Percentiles rank a stretch among this genome's conserved stretches.
Conservation (phyloP, 2,797 vertebrate genomes). For the Anomalospiza imberbis region DNA sequence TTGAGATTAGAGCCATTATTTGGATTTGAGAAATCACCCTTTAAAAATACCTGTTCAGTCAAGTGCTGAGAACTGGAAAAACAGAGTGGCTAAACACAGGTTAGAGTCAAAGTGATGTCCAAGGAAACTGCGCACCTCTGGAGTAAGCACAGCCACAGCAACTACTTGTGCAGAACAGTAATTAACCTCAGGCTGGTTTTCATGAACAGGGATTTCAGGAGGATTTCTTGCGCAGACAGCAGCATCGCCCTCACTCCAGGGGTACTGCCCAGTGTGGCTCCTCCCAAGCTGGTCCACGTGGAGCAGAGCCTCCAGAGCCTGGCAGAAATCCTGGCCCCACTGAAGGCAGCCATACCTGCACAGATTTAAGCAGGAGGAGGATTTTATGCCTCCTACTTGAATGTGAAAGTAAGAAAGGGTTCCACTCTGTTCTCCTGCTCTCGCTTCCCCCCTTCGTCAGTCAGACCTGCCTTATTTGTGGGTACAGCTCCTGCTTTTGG, state of each 20-base stretch:
- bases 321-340: neutral
- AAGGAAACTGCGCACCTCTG: neutral
- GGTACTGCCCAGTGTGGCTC: accelerated
- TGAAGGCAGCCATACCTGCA: neutral
- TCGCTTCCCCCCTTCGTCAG: accelerated
- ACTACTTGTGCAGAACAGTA: neutral
- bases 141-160: neutral
- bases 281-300: neutral
- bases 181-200: neutral
- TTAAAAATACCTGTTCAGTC: neutral
- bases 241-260: accelerated
- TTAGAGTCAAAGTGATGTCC: neutral
- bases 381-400: neutral
- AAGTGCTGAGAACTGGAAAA: neutral
- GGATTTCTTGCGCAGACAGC: neutral
- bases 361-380: neutral
- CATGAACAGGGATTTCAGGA: neutral
- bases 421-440: neutral
- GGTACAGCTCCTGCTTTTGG: neutral
- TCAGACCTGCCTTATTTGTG: neutral
- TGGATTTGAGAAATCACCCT: neutral
- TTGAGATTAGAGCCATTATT: neutral
- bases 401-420: neutral
- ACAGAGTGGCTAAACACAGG: neutral
- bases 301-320: neutral